A percentile compares a stretch with the other conserved stretches of the same genome.
phyloP scores from a whole-genome alignment of 2,113 vertebrate genomes.

The Cyphomyrus plagiostoma region DNA sequence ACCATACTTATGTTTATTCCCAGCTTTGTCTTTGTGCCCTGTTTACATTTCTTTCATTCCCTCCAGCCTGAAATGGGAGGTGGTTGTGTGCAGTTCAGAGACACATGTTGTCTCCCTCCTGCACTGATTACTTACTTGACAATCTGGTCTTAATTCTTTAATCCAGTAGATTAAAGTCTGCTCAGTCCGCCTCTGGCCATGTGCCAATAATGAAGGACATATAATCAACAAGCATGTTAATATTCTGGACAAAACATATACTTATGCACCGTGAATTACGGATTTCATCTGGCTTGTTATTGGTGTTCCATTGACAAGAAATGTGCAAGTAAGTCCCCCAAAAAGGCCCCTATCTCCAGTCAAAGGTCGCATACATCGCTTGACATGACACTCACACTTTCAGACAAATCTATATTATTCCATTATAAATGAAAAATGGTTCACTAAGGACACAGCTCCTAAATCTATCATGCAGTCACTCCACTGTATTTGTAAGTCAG shows the following conservation, averaged over 20 bases:
- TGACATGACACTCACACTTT: too few relatives aligned
- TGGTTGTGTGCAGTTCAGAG: background rate
- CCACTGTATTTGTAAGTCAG: background rate
- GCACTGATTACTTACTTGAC: background rate
- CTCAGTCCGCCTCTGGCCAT: background rate
- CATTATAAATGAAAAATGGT: too few relatives aligned
- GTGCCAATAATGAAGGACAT: background rate
- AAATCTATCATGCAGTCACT: background rate
- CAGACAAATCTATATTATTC: too few relatives aligned
- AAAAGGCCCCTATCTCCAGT: background rate
- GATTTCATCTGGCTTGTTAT: background rate
- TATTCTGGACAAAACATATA: background rate
- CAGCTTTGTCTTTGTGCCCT: background rate
- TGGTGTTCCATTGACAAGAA: background rate
- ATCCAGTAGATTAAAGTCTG: background rate
- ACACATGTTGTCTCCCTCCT: background rate
- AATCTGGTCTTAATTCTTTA: background rate
- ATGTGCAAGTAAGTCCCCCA: background rate
- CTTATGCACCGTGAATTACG: background rate
- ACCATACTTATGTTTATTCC: background rate
- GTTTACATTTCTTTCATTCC: background rate
- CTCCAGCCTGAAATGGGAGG: background rate
- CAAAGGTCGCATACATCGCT: background rate
- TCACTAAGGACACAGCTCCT: background rate
- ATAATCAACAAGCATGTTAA: background rate